Conservation (phyloP, 2,888 invertebrate species). For the Melieria picta region DNA sequence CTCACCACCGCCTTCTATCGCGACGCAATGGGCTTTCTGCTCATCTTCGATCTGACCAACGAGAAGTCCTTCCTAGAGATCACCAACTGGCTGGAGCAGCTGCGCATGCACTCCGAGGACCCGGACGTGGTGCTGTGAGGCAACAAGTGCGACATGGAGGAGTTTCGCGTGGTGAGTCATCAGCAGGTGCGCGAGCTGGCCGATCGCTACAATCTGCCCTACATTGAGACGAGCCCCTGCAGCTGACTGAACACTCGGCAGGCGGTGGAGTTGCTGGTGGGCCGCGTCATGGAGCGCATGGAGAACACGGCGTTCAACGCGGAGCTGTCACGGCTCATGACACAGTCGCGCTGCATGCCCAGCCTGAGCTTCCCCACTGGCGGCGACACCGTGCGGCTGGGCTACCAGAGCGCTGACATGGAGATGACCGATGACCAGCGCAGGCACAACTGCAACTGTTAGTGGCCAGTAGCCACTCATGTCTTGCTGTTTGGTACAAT, state of each 20-base stretch:
- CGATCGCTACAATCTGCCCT: conserved; percentile 86
- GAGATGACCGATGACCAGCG: conserved; percentile 28
- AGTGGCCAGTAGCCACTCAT: background rate
- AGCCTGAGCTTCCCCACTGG: conserved; percentile 42
- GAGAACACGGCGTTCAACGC: conserved; percentile 56
- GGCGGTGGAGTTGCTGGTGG: conserved; percentile 88
- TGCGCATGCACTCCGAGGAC: too few species aligned
- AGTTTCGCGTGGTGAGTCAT: too few species aligned
- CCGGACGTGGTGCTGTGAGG: too few species aligned
- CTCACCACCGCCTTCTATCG: too few species aligned
- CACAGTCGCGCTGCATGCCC: conserved; percentile 53
- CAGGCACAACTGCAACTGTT: conserved; percentile 52
- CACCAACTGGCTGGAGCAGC: too few species aligned
- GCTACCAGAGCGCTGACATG: conserved; percentile 31
- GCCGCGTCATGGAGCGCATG: conserved; percentile 75
- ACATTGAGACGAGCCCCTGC: conserved; percentile 96
- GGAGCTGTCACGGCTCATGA: conserved; percentile 54
- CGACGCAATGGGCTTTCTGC: too few species aligned
- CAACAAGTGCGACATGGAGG: too few species aligned
- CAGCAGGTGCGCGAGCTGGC: conserved; percentile 85
- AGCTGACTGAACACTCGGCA: conserved; percentile 90
- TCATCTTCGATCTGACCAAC: too few species aligned
- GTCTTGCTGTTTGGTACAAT: conserved; percentile 43
- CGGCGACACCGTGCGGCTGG: conserved; percentile 23
- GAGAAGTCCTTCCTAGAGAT: too few species aligned